Evolutionary conservation across 2,888 invertebrate species (phyloP).

Genomic region (Agrenia bidenticulata): DNA sequence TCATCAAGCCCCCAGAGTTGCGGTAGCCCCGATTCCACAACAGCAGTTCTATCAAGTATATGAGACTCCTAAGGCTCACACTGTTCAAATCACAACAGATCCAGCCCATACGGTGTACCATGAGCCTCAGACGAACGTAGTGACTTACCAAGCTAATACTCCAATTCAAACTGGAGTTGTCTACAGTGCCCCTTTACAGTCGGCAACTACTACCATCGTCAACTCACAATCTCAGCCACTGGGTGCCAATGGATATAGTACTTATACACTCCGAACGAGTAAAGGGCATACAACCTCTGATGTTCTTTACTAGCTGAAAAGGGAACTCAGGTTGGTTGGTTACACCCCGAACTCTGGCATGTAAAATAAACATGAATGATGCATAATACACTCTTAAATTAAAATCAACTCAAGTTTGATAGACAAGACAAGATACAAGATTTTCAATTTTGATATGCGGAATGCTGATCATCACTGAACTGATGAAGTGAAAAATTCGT

Average conservation of each 20-base stretch:
- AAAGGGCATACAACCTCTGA: slow-evolving; percentile 43
- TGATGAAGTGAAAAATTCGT: no score
- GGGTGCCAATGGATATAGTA: slow-evolving; percentile 48
- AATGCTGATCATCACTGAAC: no score
- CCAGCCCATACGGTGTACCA: background rate
- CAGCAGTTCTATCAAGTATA: slow-evolving; percentile 37
- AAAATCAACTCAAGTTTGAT: no score
- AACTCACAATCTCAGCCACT: slow-evolving; percentile 24
- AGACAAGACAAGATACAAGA: no score
- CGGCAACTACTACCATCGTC: slow-evolving; percentile 29
- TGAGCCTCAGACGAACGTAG: background rate
- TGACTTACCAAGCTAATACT: slow-evolving; percentile 1
- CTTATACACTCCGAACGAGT: slow-evolving; percentile 45
- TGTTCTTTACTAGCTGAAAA: slow-evolving; percentile 37
- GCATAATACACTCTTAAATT: no score
- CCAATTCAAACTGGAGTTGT: slow-evolving; percentile 30
- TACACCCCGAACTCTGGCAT: no score
- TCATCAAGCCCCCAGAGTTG: slow-evolving; percentile 20
- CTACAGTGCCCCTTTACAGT: slow-evolving; percentile 28
- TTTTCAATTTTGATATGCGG: no score
- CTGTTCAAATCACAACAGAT: background rate
- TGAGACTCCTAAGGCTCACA: background rate
- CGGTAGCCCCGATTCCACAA: slow-evolving; percentile 38
- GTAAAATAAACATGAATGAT: no score
- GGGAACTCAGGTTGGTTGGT: no score